Evolutionary conservation across 1,140 invertebrate genomes (phyloP).

Genomic region (Hesperophylax magnus): DNA sequence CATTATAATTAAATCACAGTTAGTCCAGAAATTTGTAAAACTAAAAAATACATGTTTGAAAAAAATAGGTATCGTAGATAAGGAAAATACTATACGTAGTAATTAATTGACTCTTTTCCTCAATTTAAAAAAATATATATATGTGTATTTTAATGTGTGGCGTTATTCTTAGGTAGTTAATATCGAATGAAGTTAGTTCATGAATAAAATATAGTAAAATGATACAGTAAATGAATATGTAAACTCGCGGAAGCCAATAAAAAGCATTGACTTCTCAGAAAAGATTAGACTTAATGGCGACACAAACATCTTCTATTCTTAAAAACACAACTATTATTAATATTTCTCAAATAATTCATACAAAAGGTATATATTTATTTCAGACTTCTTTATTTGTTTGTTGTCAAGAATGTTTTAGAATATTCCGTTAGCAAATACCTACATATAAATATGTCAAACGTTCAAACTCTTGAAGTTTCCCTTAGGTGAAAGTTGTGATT

Average conservation of each 20-base stretch:
- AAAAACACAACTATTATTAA: background rate
- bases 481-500: background rate
- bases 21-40: too few relatives aligned
- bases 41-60: background rate
- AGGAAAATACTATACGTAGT: too few relatives aligned
- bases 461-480: background rate
- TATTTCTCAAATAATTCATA: background rate
- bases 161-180: background rate
- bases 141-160: background rate
- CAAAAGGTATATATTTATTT: background rate
- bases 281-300: slow-evolving; percentile 22
- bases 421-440: background rate
- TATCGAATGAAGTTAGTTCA: background rate
- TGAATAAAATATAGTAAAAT: background rate
- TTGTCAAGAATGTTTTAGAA: background rate
- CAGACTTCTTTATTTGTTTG: background rate
- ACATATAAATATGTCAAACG: background rate
- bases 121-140: background rate
- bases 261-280: background rate
- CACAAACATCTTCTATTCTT: background rate
- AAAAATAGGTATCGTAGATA: background rate
- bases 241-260: background rate
- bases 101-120: background rate
- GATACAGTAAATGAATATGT: background rate
- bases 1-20: too few relatives aligned